These are phyloP conservation scores for Myotis myotis DNA, from an alignment of 2,797 vertebrate species.

Conservation along the genomic window DNA sequence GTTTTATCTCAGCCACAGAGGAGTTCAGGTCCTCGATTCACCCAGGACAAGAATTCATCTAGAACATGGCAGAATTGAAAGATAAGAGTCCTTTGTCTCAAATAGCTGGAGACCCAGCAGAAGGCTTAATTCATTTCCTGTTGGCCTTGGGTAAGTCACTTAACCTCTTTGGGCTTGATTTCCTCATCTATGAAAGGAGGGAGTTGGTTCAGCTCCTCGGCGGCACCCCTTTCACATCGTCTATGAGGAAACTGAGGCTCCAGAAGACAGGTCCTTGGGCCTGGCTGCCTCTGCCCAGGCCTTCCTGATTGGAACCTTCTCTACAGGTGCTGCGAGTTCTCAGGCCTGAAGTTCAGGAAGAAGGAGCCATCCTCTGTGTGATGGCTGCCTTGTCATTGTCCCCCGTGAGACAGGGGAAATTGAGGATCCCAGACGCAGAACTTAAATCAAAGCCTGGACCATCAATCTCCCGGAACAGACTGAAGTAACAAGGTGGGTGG, in stretches of 20 bases:
- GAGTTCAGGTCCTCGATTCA: background rate
- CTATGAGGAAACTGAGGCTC: background rate
- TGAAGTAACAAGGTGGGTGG: constrained; percentile 62
- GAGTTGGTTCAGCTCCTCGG: background rate
- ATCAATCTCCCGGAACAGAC: constrained; percentile 55
- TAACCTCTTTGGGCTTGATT: background rate
- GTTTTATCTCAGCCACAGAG: background rate
- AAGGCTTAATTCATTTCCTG: background rate
- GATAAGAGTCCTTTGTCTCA: background rate
- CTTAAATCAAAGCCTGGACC: constrained; percentile 64
- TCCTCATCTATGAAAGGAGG: background rate
- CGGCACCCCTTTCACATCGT: too few species aligned
- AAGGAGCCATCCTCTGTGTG: background rate
- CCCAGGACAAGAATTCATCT: background rate
- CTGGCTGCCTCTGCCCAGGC: background rate
- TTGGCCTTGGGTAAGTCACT: background rate
- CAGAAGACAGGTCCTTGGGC: background rate
- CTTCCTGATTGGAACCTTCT: background rate
- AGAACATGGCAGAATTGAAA: background rate
- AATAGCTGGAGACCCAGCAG: background rate
- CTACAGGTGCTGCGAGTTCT: background rate
- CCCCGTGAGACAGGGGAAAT: background rate
- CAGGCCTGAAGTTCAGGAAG: background rate
- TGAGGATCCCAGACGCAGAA: background rate
- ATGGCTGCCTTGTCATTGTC: background rate